Evolutionary conservation across 2,113 vertebrate genomes (phyloP).

Genomic region (Dryoscopus gambensis): DNA sequence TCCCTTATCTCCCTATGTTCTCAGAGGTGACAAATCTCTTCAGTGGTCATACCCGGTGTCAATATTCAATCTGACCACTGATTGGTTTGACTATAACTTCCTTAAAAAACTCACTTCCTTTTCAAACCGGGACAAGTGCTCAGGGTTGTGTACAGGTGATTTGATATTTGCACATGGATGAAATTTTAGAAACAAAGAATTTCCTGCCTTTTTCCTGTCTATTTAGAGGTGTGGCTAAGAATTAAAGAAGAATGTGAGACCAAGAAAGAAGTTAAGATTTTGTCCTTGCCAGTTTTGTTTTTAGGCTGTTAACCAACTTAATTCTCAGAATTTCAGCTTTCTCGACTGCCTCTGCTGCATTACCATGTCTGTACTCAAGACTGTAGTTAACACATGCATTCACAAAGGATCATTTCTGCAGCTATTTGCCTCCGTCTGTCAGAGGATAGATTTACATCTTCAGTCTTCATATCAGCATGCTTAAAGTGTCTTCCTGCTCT

Average conservation of each 20-base stretch:
- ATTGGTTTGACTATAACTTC: too few relatives aligned
- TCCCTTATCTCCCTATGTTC: too few relatives aligned
- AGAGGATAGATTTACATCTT: background rate
- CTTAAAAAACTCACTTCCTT: too few relatives aligned
- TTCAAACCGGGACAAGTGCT: too few relatives aligned
- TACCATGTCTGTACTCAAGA: background rate
- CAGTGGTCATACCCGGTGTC: too few relatives aligned
- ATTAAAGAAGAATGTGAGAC: background rate
- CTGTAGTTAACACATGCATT: background rate
- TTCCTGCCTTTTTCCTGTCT: background rate
- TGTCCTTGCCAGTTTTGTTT: background rate
- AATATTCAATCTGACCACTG: too few relatives aligned
- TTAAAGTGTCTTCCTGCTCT: background rate
- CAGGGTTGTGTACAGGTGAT: background rate
- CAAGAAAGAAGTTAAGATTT: background rate
- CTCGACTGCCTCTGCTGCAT: rapidly evolving
- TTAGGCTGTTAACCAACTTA: background rate
- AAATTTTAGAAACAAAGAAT: background rate
- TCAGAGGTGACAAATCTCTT: too few relatives aligned
- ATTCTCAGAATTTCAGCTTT: background rate
- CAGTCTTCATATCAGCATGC: background rate
- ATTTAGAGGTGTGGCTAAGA: background rate
- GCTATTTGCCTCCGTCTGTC: background rate
- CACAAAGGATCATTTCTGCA: background rate
- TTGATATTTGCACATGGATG: background rate